Percentiles rank a stretch among this genome's conserved stretches.
Conservation (phyloP, 2,888 invertebrate genomes). For the Harmothoe impar region DNA sequence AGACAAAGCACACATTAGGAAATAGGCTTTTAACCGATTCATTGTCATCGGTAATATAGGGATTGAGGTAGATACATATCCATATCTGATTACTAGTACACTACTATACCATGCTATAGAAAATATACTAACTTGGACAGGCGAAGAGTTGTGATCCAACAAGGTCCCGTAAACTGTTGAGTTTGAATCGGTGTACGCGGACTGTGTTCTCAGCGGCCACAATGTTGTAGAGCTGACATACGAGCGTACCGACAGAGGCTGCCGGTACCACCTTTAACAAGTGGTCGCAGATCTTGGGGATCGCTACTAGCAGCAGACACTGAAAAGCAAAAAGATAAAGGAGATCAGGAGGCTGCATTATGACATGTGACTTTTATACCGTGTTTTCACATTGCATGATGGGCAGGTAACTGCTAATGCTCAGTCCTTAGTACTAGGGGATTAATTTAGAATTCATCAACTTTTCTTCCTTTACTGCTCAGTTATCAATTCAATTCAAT, state of each 20-base stretch:
- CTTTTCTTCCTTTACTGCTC: too few relatives aligned
- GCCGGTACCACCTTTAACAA: constrained; percentile 86
- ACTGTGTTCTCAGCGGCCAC: constrained; percentile 89
- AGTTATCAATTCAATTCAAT: too few relatives aligned
- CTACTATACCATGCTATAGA: too few relatives aligned
- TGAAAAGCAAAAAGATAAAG: constrained; percentile 80
- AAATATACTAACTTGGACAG: constrained; percentile 86
- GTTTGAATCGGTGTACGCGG: constrained; percentile 90
- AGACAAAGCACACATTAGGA: too few relatives aligned
- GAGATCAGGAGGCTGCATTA: background rate
- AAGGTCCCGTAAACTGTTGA: constrained; percentile 92
- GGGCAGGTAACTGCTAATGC: background rate
- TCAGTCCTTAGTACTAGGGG: too few relatives aligned
- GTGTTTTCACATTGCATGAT: background rate
- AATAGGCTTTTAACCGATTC: too few relatives aligned
- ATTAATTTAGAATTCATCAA: too few relatives aligned
- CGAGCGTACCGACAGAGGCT: constrained; percentile 18
- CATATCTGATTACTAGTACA: too few relatives aligned
- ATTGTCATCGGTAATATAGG: too few relatives aligned
- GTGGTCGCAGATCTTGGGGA: constrained; percentile 93
- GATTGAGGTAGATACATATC: too few relatives aligned
- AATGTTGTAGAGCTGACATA: constrained; percentile 87
- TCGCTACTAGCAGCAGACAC: constrained; percentile 91
- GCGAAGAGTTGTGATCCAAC: constrained; percentile 90
- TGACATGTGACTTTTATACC: background rate